Base-by-base conservation (phyloP, 2,888 invertebrate species). In the Tortrix viridana region DNA sequence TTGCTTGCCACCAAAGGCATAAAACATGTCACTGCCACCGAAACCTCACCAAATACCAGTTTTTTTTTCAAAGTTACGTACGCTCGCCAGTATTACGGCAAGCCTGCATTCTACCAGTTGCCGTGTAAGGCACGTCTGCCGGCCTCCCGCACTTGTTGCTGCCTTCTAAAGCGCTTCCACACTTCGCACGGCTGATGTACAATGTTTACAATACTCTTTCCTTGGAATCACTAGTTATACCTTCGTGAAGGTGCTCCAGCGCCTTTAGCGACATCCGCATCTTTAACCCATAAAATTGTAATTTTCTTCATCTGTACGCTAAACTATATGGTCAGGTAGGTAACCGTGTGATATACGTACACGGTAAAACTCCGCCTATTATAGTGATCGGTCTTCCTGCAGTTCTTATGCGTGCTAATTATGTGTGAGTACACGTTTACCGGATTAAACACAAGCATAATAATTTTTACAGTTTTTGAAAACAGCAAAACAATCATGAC, bases 101-200 rank as follows among this genome's bases (percentile, higher is more conserved):
- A 69, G 69, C 72, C 71, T 66, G 75, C 87, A 88, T 89, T 89
- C 89, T 88, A 88, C 88, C 68, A 70, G 84, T 80, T 85, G 67
- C 88, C 85, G 65, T 73, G 71, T 85, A 86, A 71, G 86, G 88
- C 49, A 56, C 65, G 77, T 74, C 79, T 72, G 71, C 65, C 65
- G 55, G 67, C 72, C 71, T 41, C 73, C 60, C 52, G 73, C 80
- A 82, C 84, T 84, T 80, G 84, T 79, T 50, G 26, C 50, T 46
- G 53, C 52, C 44, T 14, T 53, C 47, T 47, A 37, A 60, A 44
- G 32, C 44, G 49, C 32, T 50, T 12, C 55, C 55, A 56, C 55
- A 55, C 55, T 26, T 37, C n/a, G 55, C 6, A 9, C 48, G 32
- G 43, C 20, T 48, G 6, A 44, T 7, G 44, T 61, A 22, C 38